phyloP scores from a whole-genome alignment of 92 coral and sea anemone genomes.

The Galaxea fascicularis region DNA sequence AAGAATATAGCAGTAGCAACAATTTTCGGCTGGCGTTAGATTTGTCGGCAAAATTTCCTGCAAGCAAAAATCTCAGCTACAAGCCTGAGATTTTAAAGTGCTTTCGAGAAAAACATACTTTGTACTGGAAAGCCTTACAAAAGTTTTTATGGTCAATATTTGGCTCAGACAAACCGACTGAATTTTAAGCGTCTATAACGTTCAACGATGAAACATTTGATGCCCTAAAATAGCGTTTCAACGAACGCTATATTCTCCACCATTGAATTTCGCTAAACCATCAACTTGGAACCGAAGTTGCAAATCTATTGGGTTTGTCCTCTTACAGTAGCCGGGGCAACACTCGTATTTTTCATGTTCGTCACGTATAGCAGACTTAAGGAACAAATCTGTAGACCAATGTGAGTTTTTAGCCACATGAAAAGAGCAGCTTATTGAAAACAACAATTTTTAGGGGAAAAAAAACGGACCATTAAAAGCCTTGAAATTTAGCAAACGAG shows the following conservation, averaged over 20 bases:
- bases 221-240: neutral
- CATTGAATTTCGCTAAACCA: no score
- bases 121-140: neutral
- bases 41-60: neutral
- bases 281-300: no score
- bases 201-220: conserved; percentile 6
- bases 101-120: neutral
- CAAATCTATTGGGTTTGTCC: no score
- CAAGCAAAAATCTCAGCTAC: neutral
- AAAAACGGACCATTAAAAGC: no score
- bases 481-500: no score
- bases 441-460: no score
- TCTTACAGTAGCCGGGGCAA: no score
- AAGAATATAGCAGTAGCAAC: neutral
- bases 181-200: neutral
- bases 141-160: neutral
- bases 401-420: no score
- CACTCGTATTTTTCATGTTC: no score
- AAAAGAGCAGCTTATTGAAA: no score
- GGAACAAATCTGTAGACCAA: no score
- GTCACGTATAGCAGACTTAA: no score
- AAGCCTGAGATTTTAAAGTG: conserved; percentile 14
- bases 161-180: neutral
- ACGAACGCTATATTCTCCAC: neutral
- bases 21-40: neutral